Percentiles rank a stretch among this genome's conserved stretches.
phyloP scores from a whole-genome alignment of 2,113 vertebrate species.

The Lontra canadensis region DNA sequence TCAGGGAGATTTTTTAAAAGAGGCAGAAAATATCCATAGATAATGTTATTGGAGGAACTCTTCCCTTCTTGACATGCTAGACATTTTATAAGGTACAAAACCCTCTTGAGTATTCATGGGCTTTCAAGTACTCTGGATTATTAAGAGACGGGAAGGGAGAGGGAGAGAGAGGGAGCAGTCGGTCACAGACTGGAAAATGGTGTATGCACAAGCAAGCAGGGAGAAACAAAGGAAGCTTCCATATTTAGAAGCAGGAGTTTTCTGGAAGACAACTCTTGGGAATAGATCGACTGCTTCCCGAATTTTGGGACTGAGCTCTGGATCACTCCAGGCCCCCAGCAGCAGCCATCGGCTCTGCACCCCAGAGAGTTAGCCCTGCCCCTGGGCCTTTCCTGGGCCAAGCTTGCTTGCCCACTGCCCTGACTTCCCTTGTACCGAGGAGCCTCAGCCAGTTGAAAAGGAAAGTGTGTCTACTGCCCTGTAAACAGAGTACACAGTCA shows the following conservation, averaged over 20 bases:
- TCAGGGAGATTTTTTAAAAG: neutral
- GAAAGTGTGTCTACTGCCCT: neutral
- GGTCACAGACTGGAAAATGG: neutral
- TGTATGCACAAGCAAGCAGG: accelerated
- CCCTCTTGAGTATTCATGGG: neutral
- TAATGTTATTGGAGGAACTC: neutral
- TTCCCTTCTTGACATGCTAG: neutral
- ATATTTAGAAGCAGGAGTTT: neutral
- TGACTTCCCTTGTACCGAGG: neutral
- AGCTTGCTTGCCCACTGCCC: neutral
- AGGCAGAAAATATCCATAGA: neutral
- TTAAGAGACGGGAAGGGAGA: neutral
- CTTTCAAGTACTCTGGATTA: neutral
- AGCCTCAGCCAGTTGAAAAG: neutral
- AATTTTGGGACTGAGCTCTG: neutral
- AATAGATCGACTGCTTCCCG: neutral
- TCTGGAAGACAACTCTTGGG: neutral
- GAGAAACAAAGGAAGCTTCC: neutral
- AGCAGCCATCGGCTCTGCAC: neutral
- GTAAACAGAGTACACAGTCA: accelerated
- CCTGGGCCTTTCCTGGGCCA: neutral
- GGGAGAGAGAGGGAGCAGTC: neutral
- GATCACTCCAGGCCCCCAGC: neutral
- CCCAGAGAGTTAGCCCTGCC: neutral
- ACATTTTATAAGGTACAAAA: conserved; percentile 10